Percentiles rank a stretch among this genome's conserved stretches.
phyloP scores from a whole-genome alignment of 2,113 vertebrate species.

The Pterocles orientalis region DNA sequence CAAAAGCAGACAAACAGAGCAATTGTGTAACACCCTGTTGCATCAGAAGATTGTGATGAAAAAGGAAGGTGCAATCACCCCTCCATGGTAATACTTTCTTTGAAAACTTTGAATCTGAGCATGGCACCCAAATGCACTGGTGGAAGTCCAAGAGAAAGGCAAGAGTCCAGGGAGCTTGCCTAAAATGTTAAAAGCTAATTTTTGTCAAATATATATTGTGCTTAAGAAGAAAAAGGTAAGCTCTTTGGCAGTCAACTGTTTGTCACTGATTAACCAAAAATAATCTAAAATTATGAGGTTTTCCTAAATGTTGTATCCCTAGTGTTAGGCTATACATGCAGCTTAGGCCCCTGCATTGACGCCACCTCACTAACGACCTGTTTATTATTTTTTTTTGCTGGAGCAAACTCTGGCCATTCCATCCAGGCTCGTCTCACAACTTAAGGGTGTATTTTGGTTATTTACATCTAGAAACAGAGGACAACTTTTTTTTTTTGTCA shows the following conservation, averaged over 20 bases:
- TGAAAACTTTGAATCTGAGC: background rate
- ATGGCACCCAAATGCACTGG: background rate
- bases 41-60: background rate
- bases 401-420: background rate
- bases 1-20: background rate
- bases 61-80: background rate
- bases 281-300: background rate
- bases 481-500: background rate
- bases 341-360: background rate
- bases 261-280: background rate
- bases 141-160: background rate
- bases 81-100: background rate
- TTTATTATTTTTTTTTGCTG: background rate
- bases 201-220: background rate
- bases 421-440: background rate
- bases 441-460: background rate
- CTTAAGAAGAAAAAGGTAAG: background rate
- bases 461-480: constrained; percentile 1
- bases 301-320: background rate
- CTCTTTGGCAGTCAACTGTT: background rate
- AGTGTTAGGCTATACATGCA: background rate
- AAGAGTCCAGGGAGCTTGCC: background rate
- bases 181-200: background rate
- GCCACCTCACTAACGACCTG: background rate
- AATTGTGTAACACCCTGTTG: background rate